Evolutionary conservation across 2,888 invertebrate species (phyloP).

Genomic region (Agrotis segetum): DNA sequence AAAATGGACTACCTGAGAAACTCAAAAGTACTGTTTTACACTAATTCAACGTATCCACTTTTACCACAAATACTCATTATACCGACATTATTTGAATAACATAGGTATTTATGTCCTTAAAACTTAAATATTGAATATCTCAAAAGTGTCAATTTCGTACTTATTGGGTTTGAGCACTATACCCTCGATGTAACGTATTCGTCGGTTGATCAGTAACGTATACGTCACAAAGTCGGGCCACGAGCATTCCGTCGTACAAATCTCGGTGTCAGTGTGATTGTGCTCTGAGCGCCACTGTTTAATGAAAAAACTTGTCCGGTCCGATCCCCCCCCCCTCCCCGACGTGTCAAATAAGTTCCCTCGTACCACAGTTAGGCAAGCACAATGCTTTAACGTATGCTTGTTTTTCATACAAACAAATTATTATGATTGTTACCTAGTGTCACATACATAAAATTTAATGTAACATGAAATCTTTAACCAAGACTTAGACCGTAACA

Average conservation of each 20-base stretch:
- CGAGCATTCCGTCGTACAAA: background rate
- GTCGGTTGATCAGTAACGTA: background rate
- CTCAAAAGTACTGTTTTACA: too few relatives aligned
- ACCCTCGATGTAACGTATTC: too few relatives aligned
- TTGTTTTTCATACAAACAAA: background rate
- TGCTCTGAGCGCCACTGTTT: background rate
- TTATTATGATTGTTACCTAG: background rate
- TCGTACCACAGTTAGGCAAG: background rate
- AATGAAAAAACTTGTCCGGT: constrained; percentile 32
- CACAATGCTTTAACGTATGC: background rate
- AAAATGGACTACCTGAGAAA: too few relatives aligned
- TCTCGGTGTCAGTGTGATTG: background rate
- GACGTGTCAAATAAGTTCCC: background rate
- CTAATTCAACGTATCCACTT: too few relatives aligned
- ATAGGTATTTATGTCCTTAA: too few relatives aligned
- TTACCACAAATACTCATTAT: too few relatives aligned
- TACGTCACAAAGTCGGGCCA: background rate
- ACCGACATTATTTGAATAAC: too few relatives aligned
- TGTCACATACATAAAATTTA: background rate
- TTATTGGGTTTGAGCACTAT: too few relatives aligned
- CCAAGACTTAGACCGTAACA: background rate
- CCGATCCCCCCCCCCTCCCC: background rate
- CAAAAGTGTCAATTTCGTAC: too few relatives aligned
- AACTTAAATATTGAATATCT: too few relatives aligned
- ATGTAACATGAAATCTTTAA: background rate